Evolutionary conservation across 2,888 invertebrate species (phyloP).

Genomic region (Drosophila testacea): DNA sequence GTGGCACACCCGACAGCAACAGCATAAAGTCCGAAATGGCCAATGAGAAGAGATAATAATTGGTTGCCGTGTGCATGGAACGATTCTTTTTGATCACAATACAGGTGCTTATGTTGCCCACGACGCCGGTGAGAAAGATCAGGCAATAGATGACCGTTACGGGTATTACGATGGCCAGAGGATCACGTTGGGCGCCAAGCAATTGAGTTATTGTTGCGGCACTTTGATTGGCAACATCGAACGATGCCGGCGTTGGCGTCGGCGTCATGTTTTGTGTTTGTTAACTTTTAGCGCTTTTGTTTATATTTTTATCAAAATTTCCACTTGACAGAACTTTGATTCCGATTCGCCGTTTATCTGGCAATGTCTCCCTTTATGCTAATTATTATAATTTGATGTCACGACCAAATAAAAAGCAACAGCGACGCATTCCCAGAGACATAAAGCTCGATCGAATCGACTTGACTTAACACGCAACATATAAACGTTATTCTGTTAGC

Average conservation of each 20-base stretch:
- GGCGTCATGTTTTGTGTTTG: slow-evolving; percentile 22
- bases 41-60: slow-evolving; percentile 93
- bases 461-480: slow-evolving; percentile 70
- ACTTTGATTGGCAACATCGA: slow-evolving; percentile 42
- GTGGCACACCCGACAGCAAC: slow-evolving; percentile 89
- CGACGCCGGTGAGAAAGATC: slow-evolving; percentile 92
- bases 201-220: slow-evolving; percentile 29
- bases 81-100: slow-evolving; percentile 93
- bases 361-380: slow-evolving; percentile 65
- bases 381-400: slow-evolving; percentile 79
- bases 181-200: slow-evolving; percentile 88
- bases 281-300: slow-evolving; percentile 34
- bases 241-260: slow-evolving; percentile 18
- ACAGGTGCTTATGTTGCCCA: slow-evolving; percentile 94
- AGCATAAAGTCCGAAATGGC: slow-evolving; percentile 93
- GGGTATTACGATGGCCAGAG: slow-evolving; percentile 87
- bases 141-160: slow-evolving; percentile 91
- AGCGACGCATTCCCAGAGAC: slow-evolving; percentile 24
- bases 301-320: slow-evolving; percentile 62
- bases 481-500: slow-evolving; percentile 11
- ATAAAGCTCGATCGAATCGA: slow-evolving; percentile 15
- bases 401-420: slow-evolving; percentile 47
- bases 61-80: slow-evolving; percentile 93
- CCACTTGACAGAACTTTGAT: slow-evolving; percentile 59
- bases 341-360: slow-evolving; percentile 47